Percentiles rank a stretch among this genome's conserved stretches.
phyloP scores from a whole-genome alignment of 2,113 vertebrate genomes.

The Boleophthalmus pectinirostris region DNA sequence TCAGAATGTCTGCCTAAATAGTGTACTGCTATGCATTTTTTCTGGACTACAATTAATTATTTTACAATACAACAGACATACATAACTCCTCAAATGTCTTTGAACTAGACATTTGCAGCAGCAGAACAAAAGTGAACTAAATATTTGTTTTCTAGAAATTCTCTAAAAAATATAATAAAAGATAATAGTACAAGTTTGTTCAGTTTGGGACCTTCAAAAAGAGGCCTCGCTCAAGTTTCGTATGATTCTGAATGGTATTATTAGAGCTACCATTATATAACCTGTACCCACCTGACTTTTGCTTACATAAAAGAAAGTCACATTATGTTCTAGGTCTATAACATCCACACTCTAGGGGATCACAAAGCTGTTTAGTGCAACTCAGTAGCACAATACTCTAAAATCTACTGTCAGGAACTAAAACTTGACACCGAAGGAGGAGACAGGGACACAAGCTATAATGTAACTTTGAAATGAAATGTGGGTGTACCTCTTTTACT shows the following conservation, averaged over 20 bases:
- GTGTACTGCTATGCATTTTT: too few relatives aligned
- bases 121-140: too few relatives aligned
- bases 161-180: too few relatives aligned
- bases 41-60: too few relatives aligned
- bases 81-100: too few relatives aligned
- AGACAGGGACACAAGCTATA: slow-evolving; percentile 5
- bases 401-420: not conserved
- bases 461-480: slow-evolving; percentile 3
- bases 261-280: not conserved
- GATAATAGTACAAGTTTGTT: not conserved
- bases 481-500: slow-evolving; percentile 15
- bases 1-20: too few relatives aligned
- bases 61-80: too few relatives aligned
- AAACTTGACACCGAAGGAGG: slow-evolving; percentile 2
- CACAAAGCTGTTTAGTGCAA: not conserved
- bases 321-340: not conserved
- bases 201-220: not conserved
- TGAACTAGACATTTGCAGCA: too few relatives aligned
- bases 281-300: not conserved
- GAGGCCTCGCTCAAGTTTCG: not conserved
- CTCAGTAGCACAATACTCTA: not conserved
- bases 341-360: not conserved
- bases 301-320: slow-evolving; percentile 4
- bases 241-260: not conserved
- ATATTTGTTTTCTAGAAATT: too few relatives aligned